Conservation (phyloP, 2,113 vertebrate species). For the Coturnix japonica region DNA sequence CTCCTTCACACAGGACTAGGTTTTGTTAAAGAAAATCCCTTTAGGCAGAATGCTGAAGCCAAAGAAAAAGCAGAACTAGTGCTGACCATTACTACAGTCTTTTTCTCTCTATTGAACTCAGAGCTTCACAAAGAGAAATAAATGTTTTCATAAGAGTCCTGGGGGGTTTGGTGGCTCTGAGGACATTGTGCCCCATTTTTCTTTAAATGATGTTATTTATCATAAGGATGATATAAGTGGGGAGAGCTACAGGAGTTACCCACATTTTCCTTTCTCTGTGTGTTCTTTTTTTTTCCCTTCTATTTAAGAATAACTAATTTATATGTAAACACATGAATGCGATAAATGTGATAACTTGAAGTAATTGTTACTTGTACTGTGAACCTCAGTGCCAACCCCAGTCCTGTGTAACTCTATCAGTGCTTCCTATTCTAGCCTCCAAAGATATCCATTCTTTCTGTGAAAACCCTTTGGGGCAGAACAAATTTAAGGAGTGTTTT, state of each 20-base stretch:
- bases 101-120: background rate
- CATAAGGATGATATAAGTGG: background rate
- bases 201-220: background rate
- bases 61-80: background rate
- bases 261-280: background rate
- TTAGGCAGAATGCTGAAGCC: background rate
- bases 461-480: background rate
- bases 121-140: background rate
- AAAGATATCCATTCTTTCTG: background rate
- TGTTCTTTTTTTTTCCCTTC: background rate
- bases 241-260: background rate
- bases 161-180: background rate
- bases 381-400: background rate
- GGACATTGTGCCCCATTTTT: background rate
- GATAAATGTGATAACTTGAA: background rate
- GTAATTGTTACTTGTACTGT: background rate
- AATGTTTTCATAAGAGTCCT: background rate
- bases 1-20: background rate
- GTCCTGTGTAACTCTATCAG: background rate
- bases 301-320: background rate
- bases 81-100: background rate
- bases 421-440: background rate
- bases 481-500: background rate
- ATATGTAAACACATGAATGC: background rate
- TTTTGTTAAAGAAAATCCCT: conserved; percentile 35